phyloP scores from a whole-genome alignment of 2,888 invertebrate genomes.

The Diabrotica balteata region DNA sequence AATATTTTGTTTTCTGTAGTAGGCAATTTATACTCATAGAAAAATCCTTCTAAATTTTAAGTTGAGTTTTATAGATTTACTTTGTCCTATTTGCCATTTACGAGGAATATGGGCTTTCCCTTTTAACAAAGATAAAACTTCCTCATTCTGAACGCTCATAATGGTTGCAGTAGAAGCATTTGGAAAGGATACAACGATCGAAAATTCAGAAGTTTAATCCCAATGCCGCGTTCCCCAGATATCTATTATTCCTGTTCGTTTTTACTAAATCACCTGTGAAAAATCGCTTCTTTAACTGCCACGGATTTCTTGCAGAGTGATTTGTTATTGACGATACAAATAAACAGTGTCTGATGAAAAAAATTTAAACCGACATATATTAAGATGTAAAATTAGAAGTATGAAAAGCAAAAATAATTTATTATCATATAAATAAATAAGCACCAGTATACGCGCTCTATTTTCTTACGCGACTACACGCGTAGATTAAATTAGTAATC shows the following conservation, averaged over 20 bases:
- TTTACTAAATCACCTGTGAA: conserved; percentile 53
- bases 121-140: conserved; percentile 31
- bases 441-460: no score
- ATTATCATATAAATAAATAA: no score
- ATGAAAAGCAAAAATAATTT: no score
- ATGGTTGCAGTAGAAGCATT: conserved; percentile 37
- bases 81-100: no score
- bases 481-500: no score
- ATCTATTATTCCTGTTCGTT: conserved; percentile 49
- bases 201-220: conserved; percentile 44
- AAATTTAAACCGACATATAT: conserved; percentile 28
- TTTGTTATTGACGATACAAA: conserved; percentile 42
- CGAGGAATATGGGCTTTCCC: no score
- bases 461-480: no score
- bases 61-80: no score
- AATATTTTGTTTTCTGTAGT: no score
- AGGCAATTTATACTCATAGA: no score
- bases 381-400: neutral
- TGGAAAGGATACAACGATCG: conserved; percentile 31
- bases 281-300: conserved; percentile 47
- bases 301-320: conserved; percentile 46
- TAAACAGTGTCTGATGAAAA: conserved; percentile 38
- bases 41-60: no score
- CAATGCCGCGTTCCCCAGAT: conserved; percentile 45
- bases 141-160: conserved; percentile 37